phyloP scores from a whole-genome alignment of 2,888 invertebrate genomes.

The Gibbula magus region DNA sequence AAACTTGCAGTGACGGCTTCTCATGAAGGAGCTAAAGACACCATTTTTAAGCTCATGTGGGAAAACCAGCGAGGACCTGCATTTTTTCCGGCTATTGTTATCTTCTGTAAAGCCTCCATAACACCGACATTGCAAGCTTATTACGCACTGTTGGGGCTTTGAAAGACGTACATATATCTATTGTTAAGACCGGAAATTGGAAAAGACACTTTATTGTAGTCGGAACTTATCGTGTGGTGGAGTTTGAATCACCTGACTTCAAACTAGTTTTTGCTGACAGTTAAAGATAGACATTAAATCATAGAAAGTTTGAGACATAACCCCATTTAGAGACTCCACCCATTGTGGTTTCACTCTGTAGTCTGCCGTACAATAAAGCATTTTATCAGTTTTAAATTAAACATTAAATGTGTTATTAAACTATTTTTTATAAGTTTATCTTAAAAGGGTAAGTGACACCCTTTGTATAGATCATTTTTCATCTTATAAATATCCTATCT shows the following conservation, averaged over 20 bases:
- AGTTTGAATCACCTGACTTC: neutral
- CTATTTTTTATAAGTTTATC: too few species aligned
- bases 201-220: neutral
- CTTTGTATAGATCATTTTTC: too few species aligned
- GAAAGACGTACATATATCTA: conserved; percentile 8
- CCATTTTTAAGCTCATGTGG: neutral
- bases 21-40: neutral
- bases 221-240: neutral
- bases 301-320: neutral
- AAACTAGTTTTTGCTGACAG: neutral
- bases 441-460: too few species aligned
- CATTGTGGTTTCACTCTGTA: too few species aligned
- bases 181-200: conserved; percentile 8
- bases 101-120: neutral
- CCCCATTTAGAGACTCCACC: too few species aligned
- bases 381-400: too few species aligned
- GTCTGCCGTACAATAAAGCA: too few species aligned
- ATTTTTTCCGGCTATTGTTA: neutral
- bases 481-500: too few species aligned
- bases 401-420: too few species aligned
- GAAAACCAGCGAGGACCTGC: neutral
- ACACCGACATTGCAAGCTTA: neutral
- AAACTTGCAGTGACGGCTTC: neutral
- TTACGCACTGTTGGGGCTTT: neutral
- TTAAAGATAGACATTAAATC: conserved; percentile 7